Conservation (phyloP, 1,140 invertebrate genomes). For the Notospermus geniculatus region DNA sequence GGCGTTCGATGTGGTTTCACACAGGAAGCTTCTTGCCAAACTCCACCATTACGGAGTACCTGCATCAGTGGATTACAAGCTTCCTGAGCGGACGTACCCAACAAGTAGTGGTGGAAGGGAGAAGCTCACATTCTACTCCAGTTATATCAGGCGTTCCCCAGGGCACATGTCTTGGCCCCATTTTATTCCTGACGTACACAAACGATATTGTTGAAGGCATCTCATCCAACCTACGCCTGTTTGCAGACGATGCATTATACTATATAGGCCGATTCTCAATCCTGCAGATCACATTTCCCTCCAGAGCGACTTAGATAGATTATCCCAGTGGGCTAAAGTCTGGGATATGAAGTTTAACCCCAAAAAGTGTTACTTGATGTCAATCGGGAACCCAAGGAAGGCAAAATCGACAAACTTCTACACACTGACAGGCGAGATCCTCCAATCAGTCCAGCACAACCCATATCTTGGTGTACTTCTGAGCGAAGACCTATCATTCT, state of each 20-base stretch:
- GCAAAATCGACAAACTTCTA: neutral
- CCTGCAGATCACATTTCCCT: neutral
- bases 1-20: conserved; percentile 25
- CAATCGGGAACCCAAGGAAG: neutral
- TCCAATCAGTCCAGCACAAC: neutral
- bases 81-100: conserved; percentile 19
- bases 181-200: conserved; percentile 20
- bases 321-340: neutral
- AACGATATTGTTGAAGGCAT: conserved; percentile 13
- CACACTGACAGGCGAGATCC: neutral
- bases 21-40: conserved; percentile 22
- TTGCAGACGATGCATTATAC: neutral
- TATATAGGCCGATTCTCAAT: conserved; percentile 1
- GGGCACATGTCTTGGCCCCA: conserved; percentile 16
- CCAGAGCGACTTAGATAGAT: neutral
- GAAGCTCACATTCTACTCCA: conserved; percentile 13
- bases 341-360: conserved; percentile 11
- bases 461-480: conserved; percentile 5
- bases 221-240: neutral
- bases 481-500: neutral
- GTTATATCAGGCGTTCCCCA: conserved; percentile 22
- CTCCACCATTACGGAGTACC: conserved; percentile 21
- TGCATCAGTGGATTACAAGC: conserved; percentile 15
- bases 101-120: conserved; percentile 16
- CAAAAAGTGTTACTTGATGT: conserved; percentile 1